A percentile compares a stretch with the other conserved stretches of the same genome.
These are phyloP conservation scores for Mesopsocus fuscifrons DNA, from an alignment of 2,888 invertebrate species.

Conservation along the genomic window DNA sequence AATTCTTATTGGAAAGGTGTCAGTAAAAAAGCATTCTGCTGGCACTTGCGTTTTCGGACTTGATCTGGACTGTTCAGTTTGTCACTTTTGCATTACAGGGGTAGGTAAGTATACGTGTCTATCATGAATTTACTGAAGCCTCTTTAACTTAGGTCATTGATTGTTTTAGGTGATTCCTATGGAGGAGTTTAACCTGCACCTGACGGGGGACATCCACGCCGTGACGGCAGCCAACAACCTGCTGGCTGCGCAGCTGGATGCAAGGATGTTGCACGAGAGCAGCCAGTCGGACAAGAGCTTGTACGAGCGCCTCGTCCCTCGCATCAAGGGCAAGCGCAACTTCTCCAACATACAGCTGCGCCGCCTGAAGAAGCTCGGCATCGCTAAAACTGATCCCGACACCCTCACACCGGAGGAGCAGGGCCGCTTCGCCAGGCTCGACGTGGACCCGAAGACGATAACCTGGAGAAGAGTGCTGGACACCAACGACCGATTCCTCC, in stretches of 20 bases:
- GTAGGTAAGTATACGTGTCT: no score
- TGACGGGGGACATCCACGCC: slow-evolving; percentile 42
- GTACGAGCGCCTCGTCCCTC: slow-evolving; percentile 33
- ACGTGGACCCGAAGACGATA: slow-evolving; percentile 35
- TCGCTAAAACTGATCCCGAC: slow-evolving; percentile 29
- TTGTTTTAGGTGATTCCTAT: slow-evolving; percentile 32
- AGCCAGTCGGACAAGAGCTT: slow-evolving; percentile 35
- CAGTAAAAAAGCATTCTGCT: no score
- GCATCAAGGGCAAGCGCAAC: slow-evolving; percentile 26
- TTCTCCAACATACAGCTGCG: slow-evolving; percentile 30
- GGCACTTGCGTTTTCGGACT: no score
- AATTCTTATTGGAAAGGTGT: no score
- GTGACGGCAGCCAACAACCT: slow-evolving; percentile 43
- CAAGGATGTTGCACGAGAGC: slow-evolving; percentile 38
- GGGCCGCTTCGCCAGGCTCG: slow-evolving; percentile 29
- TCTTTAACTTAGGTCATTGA: no score
- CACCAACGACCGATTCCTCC: slow-evolving; percentile 37
- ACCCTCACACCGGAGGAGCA: slow-evolving; percentile 30
- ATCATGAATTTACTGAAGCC: no score
- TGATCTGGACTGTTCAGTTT: no score
- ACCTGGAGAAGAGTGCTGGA: slow-evolving; percentile 42
- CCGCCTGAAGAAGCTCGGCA: slow-evolving; percentile 28
- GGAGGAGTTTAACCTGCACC: slow-evolving; percentile 44
- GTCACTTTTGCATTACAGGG: no score
- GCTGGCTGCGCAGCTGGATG: slow-evolving; percentile 38